phyloP scores from a whole-genome alignment of 2,797 vertebrate genomes.

The Miichthys miiuy region DNA sequence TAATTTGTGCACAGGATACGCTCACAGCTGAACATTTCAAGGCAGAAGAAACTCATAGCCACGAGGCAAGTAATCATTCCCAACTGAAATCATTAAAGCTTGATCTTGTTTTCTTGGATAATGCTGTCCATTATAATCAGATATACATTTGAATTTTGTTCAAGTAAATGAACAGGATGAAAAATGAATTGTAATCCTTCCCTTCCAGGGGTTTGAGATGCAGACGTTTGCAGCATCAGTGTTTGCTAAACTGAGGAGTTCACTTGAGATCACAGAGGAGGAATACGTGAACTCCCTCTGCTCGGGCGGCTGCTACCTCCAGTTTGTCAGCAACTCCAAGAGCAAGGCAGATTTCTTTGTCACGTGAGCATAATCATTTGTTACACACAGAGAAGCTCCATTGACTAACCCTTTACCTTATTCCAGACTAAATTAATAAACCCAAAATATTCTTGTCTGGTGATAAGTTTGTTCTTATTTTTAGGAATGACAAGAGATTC shows the following conservation, averaged over 20 bases:
- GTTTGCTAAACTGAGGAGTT: constrained; percentile 76
- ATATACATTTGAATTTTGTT: no score
- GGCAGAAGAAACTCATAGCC: constrained; percentile 61
- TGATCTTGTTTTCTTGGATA: neutral
- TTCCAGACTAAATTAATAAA: neutral
- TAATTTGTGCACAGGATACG: constrained; percentile 48
- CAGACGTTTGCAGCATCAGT: constrained; percentile 77
- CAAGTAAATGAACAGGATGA: no score
- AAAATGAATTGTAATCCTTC: neutral
- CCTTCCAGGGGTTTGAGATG: constrained; percentile 83
- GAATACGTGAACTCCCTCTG: constrained; percentile 83
- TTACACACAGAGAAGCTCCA: neutral
- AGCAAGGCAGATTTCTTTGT: constrained; percentile 89
- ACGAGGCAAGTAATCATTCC: constrained; percentile 48
- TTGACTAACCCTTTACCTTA: neutral
- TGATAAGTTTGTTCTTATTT: neutral
- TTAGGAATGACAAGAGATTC: constrained; percentile 87
- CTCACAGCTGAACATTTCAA: constrained; percentile 65
- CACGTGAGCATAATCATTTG: constrained; percentile 77
- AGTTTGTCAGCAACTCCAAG: constrained; percentile 89
- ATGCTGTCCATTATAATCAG: neutral
- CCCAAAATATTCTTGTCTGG: neutral
- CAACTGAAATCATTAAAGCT: neutral
- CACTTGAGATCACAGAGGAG: constrained; percentile 79
- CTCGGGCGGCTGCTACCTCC: constrained; percentile 77